Percentiles rank a stretch among this genome's conserved stretches.
phyloP scores from a whole-genome alignment of 2,888 invertebrate genomes.

The Erynnis tages region DNA sequence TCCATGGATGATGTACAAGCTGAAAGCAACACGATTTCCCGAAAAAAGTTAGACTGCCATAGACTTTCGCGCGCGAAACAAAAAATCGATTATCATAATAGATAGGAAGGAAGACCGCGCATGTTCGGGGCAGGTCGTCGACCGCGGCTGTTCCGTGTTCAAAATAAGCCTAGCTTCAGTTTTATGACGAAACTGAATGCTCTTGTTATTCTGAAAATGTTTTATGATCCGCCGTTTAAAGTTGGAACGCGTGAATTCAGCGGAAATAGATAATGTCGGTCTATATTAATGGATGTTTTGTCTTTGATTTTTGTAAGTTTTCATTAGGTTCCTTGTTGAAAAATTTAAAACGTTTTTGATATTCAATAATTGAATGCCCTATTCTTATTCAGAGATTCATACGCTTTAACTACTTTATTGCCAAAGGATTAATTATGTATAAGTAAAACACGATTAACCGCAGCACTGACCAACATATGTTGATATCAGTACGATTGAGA shows the following conservation, averaged over 20 bases:
- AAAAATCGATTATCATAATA: constrained; percentile 41
- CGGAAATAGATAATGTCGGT: constrained; percentile 24
- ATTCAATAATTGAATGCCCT: no score
- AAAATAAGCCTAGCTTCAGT: constrained; percentile 50
- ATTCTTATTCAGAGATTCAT: no score
- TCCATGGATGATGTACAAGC: no score
- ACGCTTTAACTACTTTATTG: no score
- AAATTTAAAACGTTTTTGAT: no score
- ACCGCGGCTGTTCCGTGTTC: constrained; percentile 57
- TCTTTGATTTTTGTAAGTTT: no score
- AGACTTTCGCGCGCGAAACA: constrained; percentile 27
- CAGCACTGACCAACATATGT: no score
- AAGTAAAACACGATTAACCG: no score
- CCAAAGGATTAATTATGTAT: no score
- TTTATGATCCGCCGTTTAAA: constrained; percentile 29
- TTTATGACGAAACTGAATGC: constrained; percentile 34
- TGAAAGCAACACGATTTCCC: not conserved
- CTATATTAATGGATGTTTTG: not conserved
- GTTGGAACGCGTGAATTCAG: constrained; percentile 15
- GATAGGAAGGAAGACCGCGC: constrained; percentile 43
- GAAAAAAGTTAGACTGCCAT: constrained; percentile 10
- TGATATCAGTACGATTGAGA: no score
- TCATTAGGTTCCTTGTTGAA: no score
- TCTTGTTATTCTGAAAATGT: constrained; percentile 22
- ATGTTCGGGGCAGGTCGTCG: constrained; percentile 48